Conservation (phyloP, 2,888 invertebrate species). For the Lamellibrachia columna region DNA sequence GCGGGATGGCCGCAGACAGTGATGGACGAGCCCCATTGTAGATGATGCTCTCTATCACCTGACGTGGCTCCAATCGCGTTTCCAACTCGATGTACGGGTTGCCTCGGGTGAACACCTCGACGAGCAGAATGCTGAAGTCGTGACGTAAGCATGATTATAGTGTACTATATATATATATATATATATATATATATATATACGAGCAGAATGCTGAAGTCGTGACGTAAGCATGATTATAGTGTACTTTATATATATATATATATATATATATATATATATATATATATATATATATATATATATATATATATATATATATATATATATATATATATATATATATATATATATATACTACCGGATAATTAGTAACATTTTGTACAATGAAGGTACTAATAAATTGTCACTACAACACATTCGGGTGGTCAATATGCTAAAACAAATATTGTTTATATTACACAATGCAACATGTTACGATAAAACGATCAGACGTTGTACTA, state of each 20-base stretch:
- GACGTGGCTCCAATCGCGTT: slow-evolving; percentile 39
- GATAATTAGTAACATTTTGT: neutral
- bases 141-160: neutral
- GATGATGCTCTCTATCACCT: slow-evolving; percentile 48
- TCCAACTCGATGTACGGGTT: slow-evolving; percentile 50
- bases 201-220: slow-evolving; percentile 38
- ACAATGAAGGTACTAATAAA: neutral
- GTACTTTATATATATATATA: too few relatives aligned
- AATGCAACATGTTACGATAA: too few relatives aligned
- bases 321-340: neutral
- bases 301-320: slow-evolving; percentile 46
- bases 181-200: slow-evolving; percentile 57
- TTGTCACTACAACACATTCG: neutral
- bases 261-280: too few relatives aligned
- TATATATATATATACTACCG: too few relatives aligned
- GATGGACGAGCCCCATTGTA: slow-evolving; percentile 48
- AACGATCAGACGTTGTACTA: too few relatives aligned
- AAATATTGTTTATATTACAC: too few relatives aligned
- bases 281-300: slow-evolving; percentile 47
- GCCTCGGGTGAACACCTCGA: slow-evolving; percentile 56
- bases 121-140: slow-evolving; percentile 40
- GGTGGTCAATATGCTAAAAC: neutral
- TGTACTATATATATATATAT: neutral
- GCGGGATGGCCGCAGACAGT: slow-evolving; percentile 39
- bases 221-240: neutral